Conservation (phyloP, 2,888 invertebrate species). For the Cyrtodaria siliqua region DNA sequence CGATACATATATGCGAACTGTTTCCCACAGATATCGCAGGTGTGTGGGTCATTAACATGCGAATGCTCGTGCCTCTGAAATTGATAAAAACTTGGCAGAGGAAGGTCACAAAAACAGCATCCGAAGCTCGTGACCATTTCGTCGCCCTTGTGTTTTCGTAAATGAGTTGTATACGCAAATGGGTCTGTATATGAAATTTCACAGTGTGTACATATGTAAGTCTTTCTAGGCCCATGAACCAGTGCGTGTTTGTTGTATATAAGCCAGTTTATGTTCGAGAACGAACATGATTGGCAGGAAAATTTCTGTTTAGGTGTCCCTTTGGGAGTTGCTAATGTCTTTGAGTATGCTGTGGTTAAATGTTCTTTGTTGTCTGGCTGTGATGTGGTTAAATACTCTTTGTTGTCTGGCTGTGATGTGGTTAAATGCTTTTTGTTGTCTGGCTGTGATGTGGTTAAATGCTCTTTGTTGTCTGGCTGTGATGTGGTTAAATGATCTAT, state of each 20-base stretch:
- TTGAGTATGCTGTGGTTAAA: constrained; percentile 23
- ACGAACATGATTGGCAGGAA: constrained; percentile 70
- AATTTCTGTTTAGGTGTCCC: constrained; percentile 72
- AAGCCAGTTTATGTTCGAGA: constrained; percentile 73
- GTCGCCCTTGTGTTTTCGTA: constrained; percentile 72
- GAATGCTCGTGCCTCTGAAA: constrained; percentile 77
- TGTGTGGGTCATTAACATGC: constrained; percentile 69
- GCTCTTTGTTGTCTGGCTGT: no score
- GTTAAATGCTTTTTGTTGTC: no score
- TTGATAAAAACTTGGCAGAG: constrained; percentile 70
- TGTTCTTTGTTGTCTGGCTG: no score
- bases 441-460: no score
- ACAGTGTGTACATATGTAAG: constrained; percentile 72
- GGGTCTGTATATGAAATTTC: constrained; percentile 71
- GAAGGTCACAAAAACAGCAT: constrained; percentile 76
- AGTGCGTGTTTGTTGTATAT: constrained; percentile 75
- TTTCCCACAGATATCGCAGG: constrained; percentile 69
- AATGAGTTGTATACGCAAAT: constrained; percentile 73
- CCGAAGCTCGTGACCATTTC: constrained; percentile 62
- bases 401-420: no score
- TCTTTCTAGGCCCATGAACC: constrained; percentile 63
- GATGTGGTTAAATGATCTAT: no score
- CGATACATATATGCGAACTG: constrained; percentile 69
- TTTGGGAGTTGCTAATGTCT: constrained; percentile 73
- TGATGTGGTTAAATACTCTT: no score